Percentiles rank a stretch among this genome's conserved stretches.
phyloP scores from a whole-genome alignment of 2,113 vertebrate genomes.

The Clarias gariepinus region DNA sequence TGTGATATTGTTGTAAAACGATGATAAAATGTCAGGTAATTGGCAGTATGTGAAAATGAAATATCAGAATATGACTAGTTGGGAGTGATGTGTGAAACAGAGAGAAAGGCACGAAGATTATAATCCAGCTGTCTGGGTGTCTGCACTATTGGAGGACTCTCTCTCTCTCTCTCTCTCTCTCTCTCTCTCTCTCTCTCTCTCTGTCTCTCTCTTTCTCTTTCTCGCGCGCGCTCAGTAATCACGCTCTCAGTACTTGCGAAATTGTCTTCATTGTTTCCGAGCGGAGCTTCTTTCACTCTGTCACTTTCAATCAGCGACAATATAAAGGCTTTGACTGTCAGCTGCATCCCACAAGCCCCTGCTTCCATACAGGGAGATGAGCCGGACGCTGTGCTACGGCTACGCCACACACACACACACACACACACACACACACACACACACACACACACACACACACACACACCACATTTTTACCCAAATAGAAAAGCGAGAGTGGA shows the following conservation, averaged over 20 bases:
- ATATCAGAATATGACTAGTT: not conserved
- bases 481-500: slow-evolving; percentile 44
- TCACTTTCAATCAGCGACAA: slow-evolving; percentile 64
- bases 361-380: not conserved
- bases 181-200: not conserved
- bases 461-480: slow-evolving; percentile 20
- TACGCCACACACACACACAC: not conserved
- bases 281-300: slow-evolving; percentile 54
- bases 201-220: not conserved
- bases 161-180: not conserved
- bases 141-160: slow-evolving; percentile 10
- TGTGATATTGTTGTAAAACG: not conserved
- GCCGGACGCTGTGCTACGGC: not conserved
- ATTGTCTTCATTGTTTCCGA: slow-evolving; percentile 55
- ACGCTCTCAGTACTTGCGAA: slow-evolving; percentile 41
- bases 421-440: too few species aligned
- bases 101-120: not conserved
- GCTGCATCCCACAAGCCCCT: slow-evolving; percentile 46
- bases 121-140: slow-evolving; percentile 13
- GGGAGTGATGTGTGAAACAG: not conserved
- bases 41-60: not conserved
- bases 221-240: slow-evolving; percentile 12
- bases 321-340: slow-evolving; percentile 54
- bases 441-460: too few species aligned
- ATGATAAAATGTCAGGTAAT: not conserved